Conservation (phyloP, 2,888 invertebrate species). For the Darwinula stevensoni region DNA sequence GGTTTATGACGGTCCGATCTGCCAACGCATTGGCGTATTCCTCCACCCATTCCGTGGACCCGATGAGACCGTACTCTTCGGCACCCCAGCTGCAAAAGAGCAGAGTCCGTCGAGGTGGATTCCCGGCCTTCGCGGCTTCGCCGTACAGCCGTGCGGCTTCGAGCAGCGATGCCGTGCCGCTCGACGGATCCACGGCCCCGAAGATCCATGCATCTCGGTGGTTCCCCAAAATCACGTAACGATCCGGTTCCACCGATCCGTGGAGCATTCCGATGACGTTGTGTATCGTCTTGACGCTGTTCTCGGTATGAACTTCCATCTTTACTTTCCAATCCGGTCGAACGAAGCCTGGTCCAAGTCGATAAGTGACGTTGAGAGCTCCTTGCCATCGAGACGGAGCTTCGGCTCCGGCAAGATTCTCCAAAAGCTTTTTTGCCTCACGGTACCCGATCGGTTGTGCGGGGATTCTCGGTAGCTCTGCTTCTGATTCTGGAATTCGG, state of each 20-base stretch:
- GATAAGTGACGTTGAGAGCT: slow-evolving; percentile 16
- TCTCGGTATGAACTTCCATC: slow-evolving; percentile 11
- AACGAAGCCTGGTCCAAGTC: slow-evolving; percentile 16
- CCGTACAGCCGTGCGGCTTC: slow-evolving; percentile 18
- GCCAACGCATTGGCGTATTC: slow-evolving; percentile 12
- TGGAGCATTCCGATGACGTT: slow-evolving; percentile 16
- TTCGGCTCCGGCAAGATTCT: slow-evolving; percentile 13
- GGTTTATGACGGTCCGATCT: slow-evolving; percentile 10
- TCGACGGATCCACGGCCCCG: slow-evolving; percentile 20
- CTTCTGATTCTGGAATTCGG: slow-evolving; percentile 11
- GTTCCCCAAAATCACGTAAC: slow-evolving; percentile 22
- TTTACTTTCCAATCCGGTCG: slow-evolving; percentile 7
- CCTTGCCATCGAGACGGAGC: slow-evolving; percentile 18
- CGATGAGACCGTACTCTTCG: slow-evolving; percentile 20
- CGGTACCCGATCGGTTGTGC: slow-evolving; percentile 17
- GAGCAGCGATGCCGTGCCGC: slow-evolving; percentile 20
- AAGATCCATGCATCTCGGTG: slow-evolving; percentile 23
- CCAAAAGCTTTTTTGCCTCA: slow-evolving; percentile 15
- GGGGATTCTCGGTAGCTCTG: slow-evolving; percentile 16
- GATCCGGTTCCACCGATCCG: slow-evolving; percentile 16
- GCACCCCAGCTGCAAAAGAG: slow-evolving; percentile 22
- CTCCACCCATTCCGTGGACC: slow-evolving; percentile 23
- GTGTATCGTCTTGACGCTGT: slow-evolving; percentile 11
- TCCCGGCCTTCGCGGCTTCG: slow-evolving; percentile 12
- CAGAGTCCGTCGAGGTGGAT: slow-evolving; percentile 20